Conservation (phyloP, 1,140 invertebrate genomes). For the Drosophila sucinea region DNA sequence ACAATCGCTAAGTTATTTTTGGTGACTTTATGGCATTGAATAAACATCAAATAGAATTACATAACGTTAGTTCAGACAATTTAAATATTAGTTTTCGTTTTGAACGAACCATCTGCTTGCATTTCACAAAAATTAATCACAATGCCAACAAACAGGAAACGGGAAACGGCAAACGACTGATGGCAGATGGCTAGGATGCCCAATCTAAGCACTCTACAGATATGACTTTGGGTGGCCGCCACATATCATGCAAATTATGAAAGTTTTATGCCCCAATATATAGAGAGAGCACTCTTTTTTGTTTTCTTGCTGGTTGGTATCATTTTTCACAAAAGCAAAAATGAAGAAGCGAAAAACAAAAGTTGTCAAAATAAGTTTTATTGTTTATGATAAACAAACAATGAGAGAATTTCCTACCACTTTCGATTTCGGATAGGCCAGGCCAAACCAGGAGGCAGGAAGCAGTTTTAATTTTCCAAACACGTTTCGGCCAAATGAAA, state of each 20-base stretch:
- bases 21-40: background rate
- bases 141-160: conserved; percentile 32
- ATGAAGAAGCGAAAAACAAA: conserved; percentile 23
- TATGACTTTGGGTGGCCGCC: conserved; percentile 13
- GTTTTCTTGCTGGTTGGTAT: conserved; percentile 39
- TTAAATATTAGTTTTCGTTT: conserved; percentile 62
- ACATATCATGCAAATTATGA: conserved; percentile 76
- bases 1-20: too few species aligned
- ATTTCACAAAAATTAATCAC: conserved; percentile 65
- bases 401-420: conserved; percentile 55
- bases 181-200: conserved; percentile 51
- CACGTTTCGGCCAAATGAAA: conserved; percentile 75
- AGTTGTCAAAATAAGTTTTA: conserved; percentile 77
- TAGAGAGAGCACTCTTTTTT: conserved; percentile 24
- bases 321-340: conserved; percentile 40
- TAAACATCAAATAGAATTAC: background rate
- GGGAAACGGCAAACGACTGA: conserved; percentile 60
- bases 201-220: background rate
- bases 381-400: conserved; percentile 77
- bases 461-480: conserved; percentile 76
- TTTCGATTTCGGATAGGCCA: conserved; percentile 61
- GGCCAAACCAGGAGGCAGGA: background rate
- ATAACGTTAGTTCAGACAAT: background rate
- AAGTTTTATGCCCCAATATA: conserved; percentile 62
- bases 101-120: conserved; percentile 44